Evolutionary conservation across 2,113 vertebrate species (phyloP), one percentile per base, ranked within the genome.

Genomic region (Lepus timidus): DNA sequence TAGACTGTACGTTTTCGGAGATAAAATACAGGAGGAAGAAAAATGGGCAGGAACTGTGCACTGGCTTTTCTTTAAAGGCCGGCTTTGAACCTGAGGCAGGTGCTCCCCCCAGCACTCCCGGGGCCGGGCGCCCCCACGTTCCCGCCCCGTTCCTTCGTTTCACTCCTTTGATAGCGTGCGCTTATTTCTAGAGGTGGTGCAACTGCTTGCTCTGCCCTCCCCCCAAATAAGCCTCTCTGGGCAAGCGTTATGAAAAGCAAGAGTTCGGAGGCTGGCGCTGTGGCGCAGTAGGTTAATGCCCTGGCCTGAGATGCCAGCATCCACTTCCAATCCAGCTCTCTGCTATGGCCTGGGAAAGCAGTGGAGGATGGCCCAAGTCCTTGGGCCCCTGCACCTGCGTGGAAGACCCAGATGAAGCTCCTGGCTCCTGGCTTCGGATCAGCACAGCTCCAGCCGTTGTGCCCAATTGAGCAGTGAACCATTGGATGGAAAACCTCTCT

Each of bases 21-120:
- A 98, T 97, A 96, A 97, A 98, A 71, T 25, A 0, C 22, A 1
- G 31, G 67, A 39, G 97, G 96, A 71, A 97, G 96, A 97, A 97
- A 97, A 98, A 96, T 98, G 95, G 96, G 95, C 91, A 96, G 97
- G 96, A 97, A 97, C 97, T 81, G 74, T 39, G 93, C 96, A 97
- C 95, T 88, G 88, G 58, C 78, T 97, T 82, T 95, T 75, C 25
- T 98, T 96, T 95, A 98, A 98, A 98, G 95, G 88, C 70, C 17
- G 31, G 62, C 90, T 84, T 83, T 93, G 82, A 96, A 73, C 22
- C 51, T 13, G 1, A 22, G 31, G 1, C 29, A 1, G 0, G 11
- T 0, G 3, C 3, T 4, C 74, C 25, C 27, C 11, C 27, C 11
- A 9, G 13, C n/a, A 16, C 44, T 29, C 16, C 36, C 23, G 3